phyloP scores from a whole-genome alignment of 2,113 vertebrate genomes.

The Ornithorhynchus anatinus region DNA sequence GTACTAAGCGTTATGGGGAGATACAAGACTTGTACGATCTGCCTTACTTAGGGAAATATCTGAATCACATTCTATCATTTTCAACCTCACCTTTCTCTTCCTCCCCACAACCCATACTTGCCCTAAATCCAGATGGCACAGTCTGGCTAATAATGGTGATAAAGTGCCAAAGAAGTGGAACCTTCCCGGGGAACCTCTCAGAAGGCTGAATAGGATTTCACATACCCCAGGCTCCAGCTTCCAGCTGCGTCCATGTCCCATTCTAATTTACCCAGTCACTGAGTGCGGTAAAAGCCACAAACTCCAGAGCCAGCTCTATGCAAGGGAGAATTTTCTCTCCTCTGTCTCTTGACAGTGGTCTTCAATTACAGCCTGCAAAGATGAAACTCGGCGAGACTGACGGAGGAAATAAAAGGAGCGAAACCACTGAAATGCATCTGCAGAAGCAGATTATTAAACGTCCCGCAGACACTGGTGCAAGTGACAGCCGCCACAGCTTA shows the following conservation, averaged over 20 bases:
- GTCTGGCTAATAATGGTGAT: background rate
- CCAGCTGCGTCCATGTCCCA: background rate
- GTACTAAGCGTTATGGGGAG: too few relatives aligned
- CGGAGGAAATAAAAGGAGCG: slow-evolving; percentile 30
- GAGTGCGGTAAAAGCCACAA: slow-evolving; percentile 12
- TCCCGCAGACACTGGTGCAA: background rate
- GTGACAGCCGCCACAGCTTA: slow-evolving; percentile 24
- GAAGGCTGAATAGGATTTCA: background rate
- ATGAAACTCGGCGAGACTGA: slow-evolving; percentile 27
- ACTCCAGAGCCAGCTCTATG: slow-evolving; percentile 10
- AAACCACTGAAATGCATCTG: slow-evolving; percentile 37
- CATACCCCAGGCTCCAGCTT: background rate
- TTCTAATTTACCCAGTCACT: slow-evolving; percentile 12
- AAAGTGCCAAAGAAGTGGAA: background rate
- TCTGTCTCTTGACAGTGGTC: slow-evolving; percentile 37
- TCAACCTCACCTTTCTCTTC: background rate
- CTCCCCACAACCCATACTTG: background rate
- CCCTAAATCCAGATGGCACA: background rate
- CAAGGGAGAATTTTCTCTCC: slow-evolving; percentile 7
- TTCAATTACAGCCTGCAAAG: slow-evolving; percentile 41
- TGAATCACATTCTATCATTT: background rate
- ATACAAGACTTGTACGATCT: background rate
- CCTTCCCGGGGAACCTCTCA: background rate
- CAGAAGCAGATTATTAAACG: slow-evolving; percentile 36
- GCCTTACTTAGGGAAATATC: background rate